These are phyloP conservation scores for Holotrichia oblita DNA, from an alignment of 1,140 invertebrate genomes.

Conservation along the genomic window DNA sequence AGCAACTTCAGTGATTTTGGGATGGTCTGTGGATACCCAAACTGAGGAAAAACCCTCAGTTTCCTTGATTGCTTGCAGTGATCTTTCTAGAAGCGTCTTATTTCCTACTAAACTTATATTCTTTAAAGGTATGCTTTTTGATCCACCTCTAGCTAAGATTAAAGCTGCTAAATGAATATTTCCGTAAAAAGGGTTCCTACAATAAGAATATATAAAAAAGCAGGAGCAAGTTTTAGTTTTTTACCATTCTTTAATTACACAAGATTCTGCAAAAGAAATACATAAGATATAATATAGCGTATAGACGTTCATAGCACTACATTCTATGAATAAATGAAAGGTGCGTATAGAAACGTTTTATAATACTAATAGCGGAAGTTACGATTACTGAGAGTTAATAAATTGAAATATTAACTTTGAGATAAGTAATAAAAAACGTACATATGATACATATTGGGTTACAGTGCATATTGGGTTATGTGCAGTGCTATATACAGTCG, in stretches of 20 bases:
- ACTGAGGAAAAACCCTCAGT: slow-evolving; percentile 69
- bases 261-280: background rate
- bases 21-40: slow-evolving; percentile 80
- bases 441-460: too few species aligned
- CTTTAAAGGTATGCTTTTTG: slow-evolving; percentile 75
- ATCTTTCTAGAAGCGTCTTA: slow-evolving; percentile 67
- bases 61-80: slow-evolving; percentile 65
- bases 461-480: too few species aligned
- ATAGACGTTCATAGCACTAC: slow-evolving; percentile 9
- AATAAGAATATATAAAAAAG: slow-evolving; percentile 19
- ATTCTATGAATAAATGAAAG: background rate
- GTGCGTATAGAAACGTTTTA: background rate
- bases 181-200: slow-evolving; percentile 48
- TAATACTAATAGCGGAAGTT: slow-evolving; percentile 9
- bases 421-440: too few species aligned
- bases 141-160: slow-evolving; percentile 77
- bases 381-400: background rate
- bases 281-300: background rate
- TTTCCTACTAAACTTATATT: slow-evolving; percentile 71
- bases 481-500: too few species aligned
- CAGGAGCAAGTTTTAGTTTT: background rate
- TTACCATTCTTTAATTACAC: slow-evolving; percentile 9
- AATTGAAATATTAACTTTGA: background rate
- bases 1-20: slow-evolving; percentile 69
- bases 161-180: slow-evolving; percentile 64